Conservation (phyloP, 1,140 invertebrate species). For the Sycophila sp. region DNA sequence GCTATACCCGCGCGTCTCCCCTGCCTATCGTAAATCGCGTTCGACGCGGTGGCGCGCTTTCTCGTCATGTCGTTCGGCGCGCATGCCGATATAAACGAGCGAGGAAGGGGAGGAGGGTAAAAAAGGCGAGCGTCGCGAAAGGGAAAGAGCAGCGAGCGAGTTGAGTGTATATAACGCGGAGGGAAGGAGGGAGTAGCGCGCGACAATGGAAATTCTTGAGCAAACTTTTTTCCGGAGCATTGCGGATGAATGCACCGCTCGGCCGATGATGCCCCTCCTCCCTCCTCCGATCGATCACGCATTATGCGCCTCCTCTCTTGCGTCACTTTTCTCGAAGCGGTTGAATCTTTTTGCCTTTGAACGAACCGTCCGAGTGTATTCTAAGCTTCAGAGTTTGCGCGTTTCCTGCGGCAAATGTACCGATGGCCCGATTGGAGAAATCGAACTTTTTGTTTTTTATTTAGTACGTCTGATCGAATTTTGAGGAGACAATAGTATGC, state of each 20-base stretch:
- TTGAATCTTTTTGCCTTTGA: neutral
- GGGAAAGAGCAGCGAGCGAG: neutral
- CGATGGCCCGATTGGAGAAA: too few species aligned
- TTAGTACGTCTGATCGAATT: too few species aligned
- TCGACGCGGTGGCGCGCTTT: conserved; percentile 15
- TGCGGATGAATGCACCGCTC: neutral
- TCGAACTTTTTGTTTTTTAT: too few species aligned
- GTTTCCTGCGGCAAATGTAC: too few species aligned
- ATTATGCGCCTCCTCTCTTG: neutral
- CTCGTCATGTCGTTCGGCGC: neutral
- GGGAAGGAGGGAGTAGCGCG: neutral
- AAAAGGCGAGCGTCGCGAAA: conserved; percentile 20
- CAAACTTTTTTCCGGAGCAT: conserved; percentile 16
- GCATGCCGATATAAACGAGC: conserved; percentile 25
- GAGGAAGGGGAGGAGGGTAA: conserved; percentile 10
- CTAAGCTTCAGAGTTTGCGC: neutral
- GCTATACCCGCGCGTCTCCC: too few species aligned
- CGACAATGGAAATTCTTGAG: conserved; percentile 24
- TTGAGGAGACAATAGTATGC: too few species aligned
- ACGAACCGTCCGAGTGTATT: neutral
- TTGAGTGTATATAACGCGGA: neutral
- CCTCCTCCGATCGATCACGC: neutral
- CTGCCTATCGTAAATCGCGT: conserved; percentile 37
- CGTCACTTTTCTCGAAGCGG: neutral
- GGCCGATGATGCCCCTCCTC: neutral